Evolutionary conservation across 2,797 vertebrate species (phyloP), one percentile per base, ranked within the genome.

Genomic region (Decapterus maruadsi): DNA sequence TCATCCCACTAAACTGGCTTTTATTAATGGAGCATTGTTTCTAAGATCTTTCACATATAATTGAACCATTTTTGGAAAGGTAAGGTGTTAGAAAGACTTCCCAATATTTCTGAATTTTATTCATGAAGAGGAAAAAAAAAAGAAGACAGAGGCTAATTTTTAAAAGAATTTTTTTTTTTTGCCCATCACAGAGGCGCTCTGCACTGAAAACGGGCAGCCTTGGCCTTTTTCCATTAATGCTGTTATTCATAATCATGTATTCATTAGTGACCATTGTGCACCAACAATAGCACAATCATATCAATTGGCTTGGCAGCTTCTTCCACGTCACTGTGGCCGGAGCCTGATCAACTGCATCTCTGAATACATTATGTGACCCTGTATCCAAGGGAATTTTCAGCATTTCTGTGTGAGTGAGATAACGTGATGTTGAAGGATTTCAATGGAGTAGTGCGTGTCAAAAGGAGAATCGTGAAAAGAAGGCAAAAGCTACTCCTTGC

Each of bases 201-300:
- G 22, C n/a, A 48, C 63, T 22, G 60, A 53, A 58, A 45, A 48
- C 69, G 29, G 36, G 26, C 19, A 17, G 53, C 34, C 12, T 20
- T 58, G 5, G 9, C 31, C 38, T 75, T 64, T 75, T 59, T 60
- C 42, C 19, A 54, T 42, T 59, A 59, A 14, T 31, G 29, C 16
- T 9, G 0, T 66, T 34, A 63, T 74, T 83, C 70, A 87, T 22
- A 82, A 63, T 80, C 63, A 85, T 17, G 31, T 57, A 45, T 63
- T 87, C 26, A 77, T 88, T 65, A 79, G 63, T 8, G 36, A 22
- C 64, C 59, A 51, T 81, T 89, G 81, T 88, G 7, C 34, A 62
- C 40, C 53, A 19, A 64, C 68, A 84, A 71, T 59, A 51, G 65
- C 51, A 73, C 63, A 82, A 62, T 86, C 53, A 61, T 48, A 54